Evolutionary conservation across 2,888 invertebrate species (phyloP).

Genomic region (Choreutis nemorana): DNA sequence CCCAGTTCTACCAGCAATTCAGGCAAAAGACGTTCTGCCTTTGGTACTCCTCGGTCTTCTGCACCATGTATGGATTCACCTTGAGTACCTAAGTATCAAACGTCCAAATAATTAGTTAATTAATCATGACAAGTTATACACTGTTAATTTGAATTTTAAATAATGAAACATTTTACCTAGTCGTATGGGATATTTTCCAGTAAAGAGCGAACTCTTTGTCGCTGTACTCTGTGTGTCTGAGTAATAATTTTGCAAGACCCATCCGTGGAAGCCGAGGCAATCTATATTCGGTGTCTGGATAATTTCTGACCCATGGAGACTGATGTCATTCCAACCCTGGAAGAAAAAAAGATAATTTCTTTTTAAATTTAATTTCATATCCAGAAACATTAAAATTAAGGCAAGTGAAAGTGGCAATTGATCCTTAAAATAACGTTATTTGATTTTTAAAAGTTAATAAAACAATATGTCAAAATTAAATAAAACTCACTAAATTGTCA

Average conservation of each 20-base stretch:
- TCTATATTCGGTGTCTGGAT: slow-evolving; percentile 90
- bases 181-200: slow-evolving; percentile 84
- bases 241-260: slow-evolving; percentile 82
- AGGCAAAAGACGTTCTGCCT: slow-evolving; percentile 73
- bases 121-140: neutral
- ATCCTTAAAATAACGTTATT: neutral
- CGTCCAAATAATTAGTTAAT: too few relatives aligned
- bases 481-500: slow-evolving; percentile 71
- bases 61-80: slow-evolving; percentile 33
- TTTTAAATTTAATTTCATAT: neutral
- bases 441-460: neutral
- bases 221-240: slow-evolving; percentile 81
- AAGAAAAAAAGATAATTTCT: slow-evolving; percentile 17
- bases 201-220: slow-evolving; percentile 76
- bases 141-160: neutral
- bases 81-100: slow-evolving; percentile 22
- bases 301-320: slow-evolving; percentile 84
- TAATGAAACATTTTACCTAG: slow-evolving; percentile 69
- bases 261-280: slow-evolving; percentile 80
- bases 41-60: slow-evolving; percentile 76
- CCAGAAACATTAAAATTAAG: too few relatives aligned
- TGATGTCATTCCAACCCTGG: slow-evolving; percentile 88
- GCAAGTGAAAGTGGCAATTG: too few relatives aligned
- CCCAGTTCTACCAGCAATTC: slow-evolving; percentile 73
- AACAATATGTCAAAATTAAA: neutral